phyloP scores from a whole-genome alignment of 2,113 vertebrate genomes.

The Tautogolabrus adspersus region DNA sequence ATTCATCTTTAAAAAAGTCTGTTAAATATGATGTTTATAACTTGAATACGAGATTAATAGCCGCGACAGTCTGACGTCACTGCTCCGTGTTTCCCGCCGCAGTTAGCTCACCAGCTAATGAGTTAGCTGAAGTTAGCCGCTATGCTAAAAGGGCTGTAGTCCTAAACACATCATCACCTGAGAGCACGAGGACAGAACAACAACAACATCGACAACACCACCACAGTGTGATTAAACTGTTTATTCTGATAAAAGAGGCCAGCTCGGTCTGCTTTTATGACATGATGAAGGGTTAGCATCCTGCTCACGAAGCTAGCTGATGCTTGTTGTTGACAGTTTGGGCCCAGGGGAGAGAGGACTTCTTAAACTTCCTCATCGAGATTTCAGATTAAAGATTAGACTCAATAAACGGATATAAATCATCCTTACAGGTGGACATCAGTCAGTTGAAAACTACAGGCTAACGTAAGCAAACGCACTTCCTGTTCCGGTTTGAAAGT shows the following conservation, averaged over 20 bases:
- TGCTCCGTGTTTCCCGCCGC: neutral
- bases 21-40: neutral
- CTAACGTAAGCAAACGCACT: too few species aligned
- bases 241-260: too few species aligned
- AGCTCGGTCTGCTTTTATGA: too few species aligned
- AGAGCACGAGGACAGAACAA: neutral
- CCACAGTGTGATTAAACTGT: too few species aligned
- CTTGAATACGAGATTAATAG: rapidly evolving
- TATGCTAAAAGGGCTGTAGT: neutral
- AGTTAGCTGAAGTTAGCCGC: constrained; percentile 22
- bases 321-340: neutral
- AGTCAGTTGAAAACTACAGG: too few species aligned
- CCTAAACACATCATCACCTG: neutral
- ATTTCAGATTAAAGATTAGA: too few species aligned
- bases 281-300: neutral
- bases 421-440: too few species aligned
- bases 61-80: neutral
- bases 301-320: too few species aligned
- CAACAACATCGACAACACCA: neutral
- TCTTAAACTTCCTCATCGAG: too few species aligned
- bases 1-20: neutral
- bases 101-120: neutral
- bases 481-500: too few species aligned
- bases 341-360: neutral
- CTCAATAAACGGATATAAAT: too few species aligned